Base-by-base conservation (phyloP, 2,888 invertebrate genomes). In the Carcina quercana region DNA sequence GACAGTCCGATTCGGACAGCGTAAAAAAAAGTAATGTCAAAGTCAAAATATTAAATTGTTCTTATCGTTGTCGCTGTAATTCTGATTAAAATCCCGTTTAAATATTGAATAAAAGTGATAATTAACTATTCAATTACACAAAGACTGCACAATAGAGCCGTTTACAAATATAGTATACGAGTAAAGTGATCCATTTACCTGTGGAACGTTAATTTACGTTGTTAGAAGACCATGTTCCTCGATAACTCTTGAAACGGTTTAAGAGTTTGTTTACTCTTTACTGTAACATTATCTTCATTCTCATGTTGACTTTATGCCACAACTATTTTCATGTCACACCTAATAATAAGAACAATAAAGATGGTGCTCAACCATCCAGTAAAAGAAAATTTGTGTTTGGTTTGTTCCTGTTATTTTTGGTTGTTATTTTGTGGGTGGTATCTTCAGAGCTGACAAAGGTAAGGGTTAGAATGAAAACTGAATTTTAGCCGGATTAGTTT, bases 361-460 rank as follows among this genome's bases (percentile, higher is more conserved):
- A 80, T 71, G 74, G 59, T 42, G 55, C 44, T 17, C 73, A 71
- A 43, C 66, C 69, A 42, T 59, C 59, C 40, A 72, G 70, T 46
- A 74, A 66, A 45, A 71, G 66, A 53, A 75, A 78, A 60, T 88
- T 96, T 52, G 84, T 93, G 40, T 86, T 97, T 55, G 98, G 98
- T 54, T 86, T 96, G 47, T 87, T 94, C 56, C 87, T 98, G 51
- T 86, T 98, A 42, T 74, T 98, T 46, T 79, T 97, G 55, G 97
- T 98, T 47, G 96, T 97, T 80, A 86, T 97, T 36, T 91, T 98
- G 57, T 98, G 98, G 97, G 97, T 98, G 32, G 91, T 94, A 32
- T 97, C 97, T 29, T 94, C 96, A 21, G 97, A 98, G 84, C 84
- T 98, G 39, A 96, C 96, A 38, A 94, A 96, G 90, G 97, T 97